Base-by-base conservation (phyloP, 2,797 vertebrate species). In the Oreochromis mossambicus region DNA sequence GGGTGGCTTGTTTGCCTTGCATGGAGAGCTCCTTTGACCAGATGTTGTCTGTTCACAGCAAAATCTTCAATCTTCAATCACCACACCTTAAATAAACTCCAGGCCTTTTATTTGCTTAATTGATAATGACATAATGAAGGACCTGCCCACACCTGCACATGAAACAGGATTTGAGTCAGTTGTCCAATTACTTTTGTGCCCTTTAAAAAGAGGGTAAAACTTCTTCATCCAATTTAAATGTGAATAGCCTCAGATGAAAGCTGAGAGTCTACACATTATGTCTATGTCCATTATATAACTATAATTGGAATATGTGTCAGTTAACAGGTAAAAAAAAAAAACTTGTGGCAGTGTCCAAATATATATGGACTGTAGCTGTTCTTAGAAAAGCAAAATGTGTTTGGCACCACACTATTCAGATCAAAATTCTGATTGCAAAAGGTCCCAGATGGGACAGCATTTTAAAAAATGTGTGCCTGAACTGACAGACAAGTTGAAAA, bases 121-220 rank as follows among this genome's bases (percentile, higher is more conserved):
- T 58, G 15, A 32, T 58, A 58, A 58, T 58, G 26, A 58, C 26
- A 58, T 32, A 58, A 32, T 6, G 26, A 58, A 32, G 1, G 0
- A 17, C 6, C 26, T 58, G 26, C 55, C 26, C 8, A 58, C 14
- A 58, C 14, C 55, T 0, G 26, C 26, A 17, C 8, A 17, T 4
- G 55, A 58, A 32, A 32, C 8, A 58, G 10, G 8, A 32, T 32
- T 32, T 32, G 26, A 58, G 26, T 58, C 26, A 32, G 5, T 32
- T 58, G 8, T 58, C 0, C 0, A 58, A 58, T 17, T 58, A 0
- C 15, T 58, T 58, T 58, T 58, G 5, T 2, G 55, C 0, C 15
- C 55, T 32, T 58, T 58, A 58, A 58, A 0, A 58, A 58, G 3
- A 56, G 5, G 55, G 15, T 0, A 17, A 58, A 58, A 58, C 55